Evolutionary conservation across 2,888 invertebrate species (phyloP), one percentile per base, ranked within the genome.

Genomic region (Platycheirus rosarum): DNA sequence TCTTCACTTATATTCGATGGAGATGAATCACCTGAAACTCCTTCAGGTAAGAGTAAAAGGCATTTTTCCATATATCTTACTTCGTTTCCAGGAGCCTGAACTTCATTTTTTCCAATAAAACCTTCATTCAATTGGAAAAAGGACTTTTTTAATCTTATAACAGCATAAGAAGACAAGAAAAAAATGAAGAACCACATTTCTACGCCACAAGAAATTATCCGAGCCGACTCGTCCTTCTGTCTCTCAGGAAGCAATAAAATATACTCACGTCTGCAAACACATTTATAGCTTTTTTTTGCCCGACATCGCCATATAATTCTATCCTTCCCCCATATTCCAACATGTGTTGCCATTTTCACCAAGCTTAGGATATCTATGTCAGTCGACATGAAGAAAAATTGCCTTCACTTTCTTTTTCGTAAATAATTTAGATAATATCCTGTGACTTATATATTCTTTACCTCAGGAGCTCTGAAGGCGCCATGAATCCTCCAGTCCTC

Each of bases 341-440:
- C 62, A 32, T 37, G n/a, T 32, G 23, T 26, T 35, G 6, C 44
- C 35, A 68, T 60, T 51, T 78, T 29, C 37, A 51, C 44, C 20
- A 44, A 18, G 11, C n/a, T 0, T 0, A 35, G 9, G 14, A 48
- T 37, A 40, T 32, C 62, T 32, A 2, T 53, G 8, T 26, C 11
- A 23, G 20, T 9, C 16, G n/a, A n/a, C 51, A 40, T 46, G 11
- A 62, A 62, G 66, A 49, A 66, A 46, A 55, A 78, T 69, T 70
- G 46, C 74, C 69, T 79, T 74, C 79, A 75, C 79, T 80, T 75
- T 75, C 79, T 16, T 62, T 60, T 44, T 66, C 40, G 57, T 75
- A 55, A 69, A 80, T 80, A 65, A 80, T 80, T 75, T 65, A 80
- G 69, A 75, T 75, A 62, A 80, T 75, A 75, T 80, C 79, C 51